Evolutionary conservation across 64 coral and sea anemone species (phyloP), one percentile per base, ranked within the genome.

Genomic region (Anthopleura sola): DNA sequence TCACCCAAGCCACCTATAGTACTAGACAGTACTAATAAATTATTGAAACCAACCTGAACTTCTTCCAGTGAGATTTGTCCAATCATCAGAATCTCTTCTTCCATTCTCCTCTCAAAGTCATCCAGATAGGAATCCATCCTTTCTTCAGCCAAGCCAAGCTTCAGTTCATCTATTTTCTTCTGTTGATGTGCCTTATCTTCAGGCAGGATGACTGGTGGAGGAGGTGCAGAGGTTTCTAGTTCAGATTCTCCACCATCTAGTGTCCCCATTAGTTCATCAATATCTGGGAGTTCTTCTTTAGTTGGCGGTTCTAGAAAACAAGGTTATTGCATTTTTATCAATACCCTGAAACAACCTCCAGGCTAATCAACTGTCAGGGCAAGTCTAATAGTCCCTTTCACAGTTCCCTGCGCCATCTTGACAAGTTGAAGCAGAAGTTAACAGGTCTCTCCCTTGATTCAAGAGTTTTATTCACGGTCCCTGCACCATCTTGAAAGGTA

Each of bases 1-100:
- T n/a, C n/a, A n/a, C n/a, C n/a, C n/a, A n/a, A n/a, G n/a, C n/a
- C n/a, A n/a, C n/a, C n/a, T n/a, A n/a, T n/a, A n/a, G n/a, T n/a
- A n/a, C n/a, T n/a, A n/a, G 9, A 44, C 4, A 44, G 40, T 44
- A 44, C 9, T 44, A 44, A 44, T 44, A 8, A 44, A 44, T 44
- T 44, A 36, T 19, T 21, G 39, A 9, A 47, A 86, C 17, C 33
- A 36, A 99, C 97, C 97, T 99, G 97, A 60, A 99, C 93, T 89
- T 92, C 93, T 79, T 99, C 97, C 36, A 99, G 76, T 83, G 97
- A 94, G 49, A 99, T 99, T 34, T 91, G 94, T 3, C 97, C 97
- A 83, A 99, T 92, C 97, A 99, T 99, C 16, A 99, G 75, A 9
- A 99, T 82, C 48, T 99, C 97, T 38, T 99, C 97, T 75, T 94